Evolutionary conservation across 2,797 vertebrate genomes (phyloP).

Genomic region (Triplophysa yarkandensis): DNA sequence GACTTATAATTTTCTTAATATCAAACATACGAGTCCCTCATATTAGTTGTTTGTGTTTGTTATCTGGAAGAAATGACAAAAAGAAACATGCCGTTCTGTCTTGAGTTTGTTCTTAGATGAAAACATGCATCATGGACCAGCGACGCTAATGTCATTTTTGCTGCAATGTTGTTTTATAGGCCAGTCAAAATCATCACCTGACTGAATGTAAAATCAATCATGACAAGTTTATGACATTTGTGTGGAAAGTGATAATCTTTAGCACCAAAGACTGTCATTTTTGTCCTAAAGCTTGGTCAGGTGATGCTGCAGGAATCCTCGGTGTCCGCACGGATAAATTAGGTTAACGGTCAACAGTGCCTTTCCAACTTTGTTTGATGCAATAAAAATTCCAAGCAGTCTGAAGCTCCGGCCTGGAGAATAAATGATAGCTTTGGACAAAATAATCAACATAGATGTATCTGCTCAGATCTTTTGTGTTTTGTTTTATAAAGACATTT

Average conservation of each 20-base stretch:
- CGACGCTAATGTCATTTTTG: conserved; percentile 5
- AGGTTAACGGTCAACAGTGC: conserved; percentile 37
- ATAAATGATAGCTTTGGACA: background rate
- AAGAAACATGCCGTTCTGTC: background rate
- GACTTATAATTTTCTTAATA: too few species aligned
- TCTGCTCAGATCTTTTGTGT: too few species aligned
- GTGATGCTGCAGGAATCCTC: conserved; percentile 45
- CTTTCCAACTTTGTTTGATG: conserved; percentile 16
- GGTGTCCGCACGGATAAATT: conserved; percentile 31
- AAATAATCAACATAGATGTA: background rate
- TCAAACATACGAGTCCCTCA: too few species aligned
- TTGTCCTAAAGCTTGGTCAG: conserved; percentile 39
- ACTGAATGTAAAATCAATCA: background rate
- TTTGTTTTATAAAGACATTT: too few species aligned
- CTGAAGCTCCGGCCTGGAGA: background rate
- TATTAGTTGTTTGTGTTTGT: background rate
- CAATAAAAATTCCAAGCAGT: conserved; percentile 3
- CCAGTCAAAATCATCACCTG: background rate
- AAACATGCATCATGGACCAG: background rate
- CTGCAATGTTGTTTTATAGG: background rate
- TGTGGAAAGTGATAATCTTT: too few species aligned
- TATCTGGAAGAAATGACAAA: background rate
- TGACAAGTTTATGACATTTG: conserved; percentile 12
- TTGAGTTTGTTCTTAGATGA: conserved; percentile 12
- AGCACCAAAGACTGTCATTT: conserved; percentile 20